A percentile compares a stretch with the other conserved stretches of the same genome.
phyloP scores from a whole-genome alignment of 2,888 invertebrate genomes.

The Anthophora plumipes region DNA sequence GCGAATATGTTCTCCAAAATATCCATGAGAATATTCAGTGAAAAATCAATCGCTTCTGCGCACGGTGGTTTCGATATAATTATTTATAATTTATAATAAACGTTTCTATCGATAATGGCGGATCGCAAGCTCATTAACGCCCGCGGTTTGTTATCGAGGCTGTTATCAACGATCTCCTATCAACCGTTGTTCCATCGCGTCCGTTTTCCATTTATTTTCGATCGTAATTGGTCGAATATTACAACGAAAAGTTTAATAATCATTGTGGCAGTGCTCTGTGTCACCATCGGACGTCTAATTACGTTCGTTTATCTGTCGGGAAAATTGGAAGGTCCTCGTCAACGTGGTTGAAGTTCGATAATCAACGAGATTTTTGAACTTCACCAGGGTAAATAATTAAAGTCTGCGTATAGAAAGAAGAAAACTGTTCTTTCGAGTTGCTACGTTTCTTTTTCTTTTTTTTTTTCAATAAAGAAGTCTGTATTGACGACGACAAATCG shows the following conservation, averaged over 20 bases:
- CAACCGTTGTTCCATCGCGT: neutral
- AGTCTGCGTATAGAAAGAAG: constrained; percentile 1
- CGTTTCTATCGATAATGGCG: neutral
- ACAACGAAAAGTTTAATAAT: constrained; percentile 27
- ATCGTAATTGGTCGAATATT: constrained; percentile 27
- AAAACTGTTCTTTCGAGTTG: neutral
- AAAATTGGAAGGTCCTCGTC: constrained; percentile 3
- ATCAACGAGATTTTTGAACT: constrained; percentile 10
- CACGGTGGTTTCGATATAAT: neutral
- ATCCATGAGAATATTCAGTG: too few species aligned
- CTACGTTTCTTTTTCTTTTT: neutral
- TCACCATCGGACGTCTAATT: neutral
- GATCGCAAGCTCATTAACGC: constrained; percentile 19
- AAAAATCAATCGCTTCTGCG: neutral
- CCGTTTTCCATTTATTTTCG: constrained; percentile 3
- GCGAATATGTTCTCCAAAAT: neutral
- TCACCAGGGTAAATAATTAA: constrained; percentile 2
- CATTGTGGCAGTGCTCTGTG: neutral
- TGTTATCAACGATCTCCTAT: constrained; percentile 31
- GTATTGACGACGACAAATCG: neutral
- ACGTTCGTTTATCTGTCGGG: neutral
- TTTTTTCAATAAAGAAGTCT: neutral
- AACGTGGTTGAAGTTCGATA: neutral
- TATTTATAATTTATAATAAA: constrained; percentile 17
- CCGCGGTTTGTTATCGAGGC: constrained; percentile 23